Percentiles rank a stretch among this genome's conserved stretches.
phyloP scores from a whole-genome alignment of 2,888 invertebrate species.

The Ashinkailepas kermadecensis region DNA sequence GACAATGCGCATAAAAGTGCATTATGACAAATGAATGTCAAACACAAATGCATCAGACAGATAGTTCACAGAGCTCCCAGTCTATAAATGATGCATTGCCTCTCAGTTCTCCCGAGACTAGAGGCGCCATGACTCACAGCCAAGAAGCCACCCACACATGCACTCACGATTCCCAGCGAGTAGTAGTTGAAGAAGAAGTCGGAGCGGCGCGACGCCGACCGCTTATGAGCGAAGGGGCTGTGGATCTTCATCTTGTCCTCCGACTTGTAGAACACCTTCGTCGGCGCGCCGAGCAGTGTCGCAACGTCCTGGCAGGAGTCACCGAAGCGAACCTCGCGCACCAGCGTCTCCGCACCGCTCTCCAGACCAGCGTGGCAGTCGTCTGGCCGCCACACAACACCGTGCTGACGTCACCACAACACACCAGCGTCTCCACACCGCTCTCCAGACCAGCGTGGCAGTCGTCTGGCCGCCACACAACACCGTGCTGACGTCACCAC shows the following conservation, averaged over 20 bases:
- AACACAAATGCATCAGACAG: no score
- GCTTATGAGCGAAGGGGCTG: conserved; percentile 71
- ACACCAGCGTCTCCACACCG: conserved; percentile 41
- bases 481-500: no score
- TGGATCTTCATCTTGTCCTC: conserved; percentile 99
- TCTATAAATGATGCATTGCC: no score
- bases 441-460: no score
- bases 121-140: no score
- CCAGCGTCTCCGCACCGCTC: conserved; percentile 36
- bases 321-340: conserved; percentile 69
- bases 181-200: conserved; percentile 99
- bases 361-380: neutral
- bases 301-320: conserved; percentile 83
- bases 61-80: no score
- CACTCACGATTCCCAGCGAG: conserved; percentile 80
- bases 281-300: conserved; percentile 82
- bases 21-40: no score
- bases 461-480: no score
- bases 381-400: conserved; percentile 21
- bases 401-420: conserved; percentile 36
- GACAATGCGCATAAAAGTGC: no score
- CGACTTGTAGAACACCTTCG: conserved; percentile 88
- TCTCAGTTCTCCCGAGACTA: no score
- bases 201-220: conserved; percentile 68
- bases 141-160: no score